Percentiles rank a stretch among this genome's conserved stretches.
phyloP scores from a whole-genome alignment of 2,797 vertebrate genomes.

The Coreius guichenoti region DNA sequence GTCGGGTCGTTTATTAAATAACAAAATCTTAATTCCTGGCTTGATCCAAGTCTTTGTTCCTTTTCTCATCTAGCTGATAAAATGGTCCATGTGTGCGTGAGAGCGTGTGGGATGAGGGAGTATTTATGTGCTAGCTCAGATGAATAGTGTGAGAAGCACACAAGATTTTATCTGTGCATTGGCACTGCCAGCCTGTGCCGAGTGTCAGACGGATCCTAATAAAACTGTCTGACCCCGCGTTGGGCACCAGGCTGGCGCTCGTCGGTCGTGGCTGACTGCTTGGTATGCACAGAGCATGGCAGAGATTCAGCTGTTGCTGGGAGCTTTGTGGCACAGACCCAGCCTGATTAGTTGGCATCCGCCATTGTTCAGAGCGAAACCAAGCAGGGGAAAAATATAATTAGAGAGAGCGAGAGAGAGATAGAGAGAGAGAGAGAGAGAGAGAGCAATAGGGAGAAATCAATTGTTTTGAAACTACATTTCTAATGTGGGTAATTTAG shows the following conservation, averaged over 20 bases:
- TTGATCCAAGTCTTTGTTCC: constrained; percentile 35
- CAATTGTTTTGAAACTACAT: constrained; percentile 76
- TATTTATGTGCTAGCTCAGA: constrained; percentile 73
- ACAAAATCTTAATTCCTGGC: constrained; percentile 31
- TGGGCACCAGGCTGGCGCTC: constrained; percentile 86
- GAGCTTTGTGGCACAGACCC: constrained; percentile 82
- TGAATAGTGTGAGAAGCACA: constrained; percentile 68
- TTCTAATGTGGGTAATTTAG: constrained; percentile 76
- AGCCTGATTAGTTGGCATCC: constrained; percentile 87
- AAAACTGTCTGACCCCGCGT: constrained; percentile 95
- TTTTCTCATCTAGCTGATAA: constrained; percentile 31
- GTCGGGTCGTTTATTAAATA: constrained; percentile 45
- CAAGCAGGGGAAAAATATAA: constrained; percentile 77
- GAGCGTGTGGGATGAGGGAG: constrained; percentile 58
- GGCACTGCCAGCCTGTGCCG: constrained; percentile 85
- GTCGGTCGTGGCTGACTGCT: constrained; percentile 86
- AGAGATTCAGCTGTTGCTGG: constrained; percentile 84
- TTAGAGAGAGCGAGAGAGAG: constrained; percentile 69
- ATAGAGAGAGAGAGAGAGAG: constrained; percentile 63
- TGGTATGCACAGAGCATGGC: constrained; percentile 81
- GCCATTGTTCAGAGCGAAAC: constrained; percentile 79
- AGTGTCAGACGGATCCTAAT: constrained; percentile 94
- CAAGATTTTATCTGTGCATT: constrained; percentile 90
- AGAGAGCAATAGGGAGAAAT: constrained; percentile 62
- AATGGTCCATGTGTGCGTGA: constrained; percentile 19